Percentiles rank a stretch among this genome's conserved stretches.
Evolutionary conservation across 2,888 invertebrate species (phyloP).

Genomic region (Drosophila subquinaria): DNA sequence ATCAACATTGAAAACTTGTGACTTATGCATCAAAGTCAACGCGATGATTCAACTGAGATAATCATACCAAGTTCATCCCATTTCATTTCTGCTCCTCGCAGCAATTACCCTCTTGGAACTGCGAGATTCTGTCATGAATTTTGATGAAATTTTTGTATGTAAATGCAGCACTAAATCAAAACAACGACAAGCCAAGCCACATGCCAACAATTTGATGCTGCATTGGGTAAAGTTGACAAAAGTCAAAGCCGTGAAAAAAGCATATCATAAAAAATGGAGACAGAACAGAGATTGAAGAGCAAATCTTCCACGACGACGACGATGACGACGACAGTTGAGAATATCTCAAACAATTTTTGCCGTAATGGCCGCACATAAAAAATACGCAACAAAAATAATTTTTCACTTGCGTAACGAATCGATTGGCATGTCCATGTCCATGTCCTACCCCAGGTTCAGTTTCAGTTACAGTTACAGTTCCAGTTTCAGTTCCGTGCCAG

Average conservation of each 20-base stretch:
- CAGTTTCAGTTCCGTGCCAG: slow-evolving; percentile 7
- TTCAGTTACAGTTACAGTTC: slow-evolving; percentile 20
- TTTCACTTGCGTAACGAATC: slow-evolving; percentile 82
- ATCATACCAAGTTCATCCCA: slow-evolving; percentile 3
- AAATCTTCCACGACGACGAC: not conserved
- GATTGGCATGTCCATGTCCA: slow-evolving; percentile 68
- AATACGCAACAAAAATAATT: slow-evolving; percentile 77
- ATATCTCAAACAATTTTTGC: slow-evolving; percentile 72
- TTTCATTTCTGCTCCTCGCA: slow-evolving; percentile 19
- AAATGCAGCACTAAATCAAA: slow-evolving; percentile 81
- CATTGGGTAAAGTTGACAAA: slow-evolving; percentile 76
- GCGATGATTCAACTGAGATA: slow-evolving; percentile 56
- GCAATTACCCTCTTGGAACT: slow-evolving; percentile 52
- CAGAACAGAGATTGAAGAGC: slow-evolving; percentile 3
- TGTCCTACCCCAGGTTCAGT: slow-evolving; percentile 55
- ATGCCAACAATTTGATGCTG: slow-evolving; percentile 75
- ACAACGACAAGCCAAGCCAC: slow-evolving; percentile 54
- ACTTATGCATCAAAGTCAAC: slow-evolving; percentile 80
- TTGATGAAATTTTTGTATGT: slow-evolving; percentile 72
- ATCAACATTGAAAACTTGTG: slow-evolving; percentile 74
- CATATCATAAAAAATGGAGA: slow-evolving; percentile 32
- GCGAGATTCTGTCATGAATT: slow-evolving; percentile 51
- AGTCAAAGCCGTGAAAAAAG: slow-evolving; percentile 50
- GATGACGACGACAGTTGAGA: slow-evolving; percentile 8
- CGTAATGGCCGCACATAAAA: slow-evolving; percentile 76